Evolutionary conservation across 2,888 invertebrate genomes (phyloP), one percentile per base, ranked within the genome.

Genomic region (Caenorhabditis panamensis): DNA sequence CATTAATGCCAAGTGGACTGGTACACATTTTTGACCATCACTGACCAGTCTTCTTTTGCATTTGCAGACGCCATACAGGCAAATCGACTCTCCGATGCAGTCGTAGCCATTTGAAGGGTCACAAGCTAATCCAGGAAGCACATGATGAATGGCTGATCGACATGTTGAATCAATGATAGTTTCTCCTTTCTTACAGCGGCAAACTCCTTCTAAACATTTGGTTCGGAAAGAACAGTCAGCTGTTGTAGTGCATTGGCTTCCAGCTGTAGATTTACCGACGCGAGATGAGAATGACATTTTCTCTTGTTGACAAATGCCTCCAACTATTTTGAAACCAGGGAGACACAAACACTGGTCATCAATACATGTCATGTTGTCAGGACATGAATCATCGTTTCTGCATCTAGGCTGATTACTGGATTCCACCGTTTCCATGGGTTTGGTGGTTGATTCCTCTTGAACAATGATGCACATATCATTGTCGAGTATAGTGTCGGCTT

Each of bases 121-220:
- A 72, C 90, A 90, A 1, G 73, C 53, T 0, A 83, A 82, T 16
- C 90, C 89, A 0, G 87, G 88, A 6, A 79, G 54, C 18, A 88
- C 86, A 61, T 86, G 79, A 44, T 87, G 84, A 44, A 87, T 85
- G 8, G 89, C 87, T 37, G 79, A 67, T 44, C 89, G 79, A 20
- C 89, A 89, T 1, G 84, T 82, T 4, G 82, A 84, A 28, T 84
- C 86, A 0, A 87, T 86, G 18, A 89, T 89, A 2, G 90, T 90
- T 69, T 90, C 90, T 58, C 86, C 87, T 61, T 77, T 69, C 26
- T 80, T 82, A 69, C 90, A 90, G 0, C 90, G 81, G 72, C 90
- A 90, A 16, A 90, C 88, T 26, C 88, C 88, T 24, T 88, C 84
- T 8, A 87, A 44, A 62, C 90, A 90, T 77, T 88, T 87, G 0